Percentiles rank a stretch among this genome's conserved stretches.
These are phyloP conservation scores for Pycnonotus jocosus DNA, from an alignment of 2,113 vertebrate species.

Conservation along the genomic window DNA sequence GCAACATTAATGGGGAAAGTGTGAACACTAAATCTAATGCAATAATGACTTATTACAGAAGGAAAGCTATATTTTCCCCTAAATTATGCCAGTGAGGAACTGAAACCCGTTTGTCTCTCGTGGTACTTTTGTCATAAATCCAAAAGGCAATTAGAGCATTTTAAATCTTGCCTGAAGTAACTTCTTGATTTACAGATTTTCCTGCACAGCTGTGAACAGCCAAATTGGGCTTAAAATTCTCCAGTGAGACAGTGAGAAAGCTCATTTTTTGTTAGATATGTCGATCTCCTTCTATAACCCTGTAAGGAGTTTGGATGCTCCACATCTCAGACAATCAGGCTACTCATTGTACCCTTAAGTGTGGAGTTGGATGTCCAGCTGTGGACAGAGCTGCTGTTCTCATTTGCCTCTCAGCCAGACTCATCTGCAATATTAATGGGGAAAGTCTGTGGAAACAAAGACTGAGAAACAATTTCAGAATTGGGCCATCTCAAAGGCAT, in stretches of 20 bases:
- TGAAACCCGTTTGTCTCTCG: constrained; percentile 29
- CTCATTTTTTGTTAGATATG: background rate
- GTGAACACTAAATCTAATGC: background rate
- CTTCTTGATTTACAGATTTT: constrained; percentile 31
- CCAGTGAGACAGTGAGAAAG: background rate
- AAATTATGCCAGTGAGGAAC: background rate
- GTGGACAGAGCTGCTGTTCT: background rate
- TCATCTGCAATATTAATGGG: background rate
- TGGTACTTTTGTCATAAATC: constrained; percentile 59
- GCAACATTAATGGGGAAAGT: background rate
- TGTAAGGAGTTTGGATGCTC: background rate
- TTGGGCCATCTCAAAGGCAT: background rate
- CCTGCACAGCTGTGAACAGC: background rate
- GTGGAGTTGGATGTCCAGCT: background rate
- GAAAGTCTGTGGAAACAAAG: background rate
- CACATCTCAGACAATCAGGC: background rate
- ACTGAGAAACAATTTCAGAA: background rate
- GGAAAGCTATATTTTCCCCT: background rate
- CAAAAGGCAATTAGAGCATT: constrained; percentile 49
- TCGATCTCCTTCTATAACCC: background rate
- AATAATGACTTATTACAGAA: background rate
- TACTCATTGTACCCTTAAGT: background rate
- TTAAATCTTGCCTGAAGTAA: constrained; percentile 57
- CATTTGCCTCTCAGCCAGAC: background rate
- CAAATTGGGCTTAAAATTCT: background rate